phyloP scores from a whole-genome alignment of 2,113 vertebrate genomes.

The Eleginops maclovinus region DNA sequence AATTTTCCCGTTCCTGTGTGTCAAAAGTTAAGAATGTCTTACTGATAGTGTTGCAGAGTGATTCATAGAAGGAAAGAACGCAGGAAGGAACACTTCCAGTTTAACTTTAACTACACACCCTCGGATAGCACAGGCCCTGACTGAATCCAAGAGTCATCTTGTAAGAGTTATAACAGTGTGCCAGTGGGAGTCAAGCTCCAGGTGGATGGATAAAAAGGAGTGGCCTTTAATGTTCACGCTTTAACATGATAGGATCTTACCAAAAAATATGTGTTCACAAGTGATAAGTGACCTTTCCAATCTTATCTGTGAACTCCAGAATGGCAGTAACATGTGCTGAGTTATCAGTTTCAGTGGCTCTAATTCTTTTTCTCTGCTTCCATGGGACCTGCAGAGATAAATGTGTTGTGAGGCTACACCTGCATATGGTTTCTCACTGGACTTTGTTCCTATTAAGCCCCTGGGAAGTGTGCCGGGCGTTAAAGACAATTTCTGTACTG shows the following conservation, averaged over 20 bases:
- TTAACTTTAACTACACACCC: not conserved
- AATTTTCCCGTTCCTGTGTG: no score
- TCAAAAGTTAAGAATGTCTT: not conserved
- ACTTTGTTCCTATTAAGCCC: not conserved
- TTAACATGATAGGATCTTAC: conserved; percentile 32
- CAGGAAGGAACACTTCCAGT: not conserved
- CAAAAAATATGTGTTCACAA: not conserved
- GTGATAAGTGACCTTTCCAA: not conserved
- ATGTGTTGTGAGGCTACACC: not conserved
- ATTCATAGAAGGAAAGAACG: no score
- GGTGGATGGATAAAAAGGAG: conserved; percentile 6
- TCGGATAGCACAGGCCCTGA: not conserved
- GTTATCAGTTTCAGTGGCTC: conserved; percentile 25
- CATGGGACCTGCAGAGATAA: conserved; percentile 36
- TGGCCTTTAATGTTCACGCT: not conserved
- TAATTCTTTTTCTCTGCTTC: conserved; percentile 29
- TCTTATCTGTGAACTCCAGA: conserved; percentile 47
- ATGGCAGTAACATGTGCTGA: conserved; percentile 7
- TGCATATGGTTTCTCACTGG: not conserved
- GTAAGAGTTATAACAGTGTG: not conserved
- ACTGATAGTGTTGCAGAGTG: no score
- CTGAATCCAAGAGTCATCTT: conserved; percentile 20
- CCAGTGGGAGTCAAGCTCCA: conserved; percentile 10
- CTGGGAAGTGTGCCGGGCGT: no score
- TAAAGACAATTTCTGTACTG: no score